Conservation (phyloP, 2,797 vertebrate genomes). For the Danio tinwini region DNA sequence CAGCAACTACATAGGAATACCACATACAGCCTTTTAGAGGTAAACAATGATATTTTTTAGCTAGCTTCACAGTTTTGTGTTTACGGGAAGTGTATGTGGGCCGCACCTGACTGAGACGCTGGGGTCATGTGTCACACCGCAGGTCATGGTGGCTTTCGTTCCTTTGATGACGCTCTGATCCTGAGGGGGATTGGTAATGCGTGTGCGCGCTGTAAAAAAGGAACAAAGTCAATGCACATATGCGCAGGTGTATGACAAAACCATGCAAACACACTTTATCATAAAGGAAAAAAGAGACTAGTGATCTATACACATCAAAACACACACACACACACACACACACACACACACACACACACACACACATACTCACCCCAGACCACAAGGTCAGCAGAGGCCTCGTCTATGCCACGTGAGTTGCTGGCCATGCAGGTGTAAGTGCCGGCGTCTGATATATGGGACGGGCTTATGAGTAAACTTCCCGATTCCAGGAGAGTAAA, state of each 20-base stretch:
- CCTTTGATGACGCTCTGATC: conserved; percentile 98
- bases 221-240: conserved; percentile 1
- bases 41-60: not conserved
- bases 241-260: not conserved
- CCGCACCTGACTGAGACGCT: conserved; percentile 89
- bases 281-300: conserved; percentile 73
- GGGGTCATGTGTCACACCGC: conserved; percentile 92
- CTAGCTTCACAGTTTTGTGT: not conserved
- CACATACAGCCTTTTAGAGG: not conserved
- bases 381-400: conserved; percentile 90
- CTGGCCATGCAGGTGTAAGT: conserved; percentile 94
- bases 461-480: conserved; percentile 92
- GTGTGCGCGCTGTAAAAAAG: conserved; percentile 85
- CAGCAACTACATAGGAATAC: not conserved
- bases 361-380: conserved; percentile 88
- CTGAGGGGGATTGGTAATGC: conserved; percentile 86
- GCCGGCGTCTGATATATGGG: conserved; percentile 88
- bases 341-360: conserved; percentile 65
- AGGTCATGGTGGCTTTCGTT: conserved; percentile 92
- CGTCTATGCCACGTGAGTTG: conserved; percentile 94
- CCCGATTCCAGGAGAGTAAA: conserved; percentile 96
- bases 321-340: conserved; percentile 71
- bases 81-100: conserved; percentile 62
- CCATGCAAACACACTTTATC: conserved; percentile 52
- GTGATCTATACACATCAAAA: conserved; percentile 45